Percentiles rank a stretch among this genome's conserved stretches.
Conservation (phyloP, 2,797 vertebrate genomes). For the Chromis chromis region DNA sequence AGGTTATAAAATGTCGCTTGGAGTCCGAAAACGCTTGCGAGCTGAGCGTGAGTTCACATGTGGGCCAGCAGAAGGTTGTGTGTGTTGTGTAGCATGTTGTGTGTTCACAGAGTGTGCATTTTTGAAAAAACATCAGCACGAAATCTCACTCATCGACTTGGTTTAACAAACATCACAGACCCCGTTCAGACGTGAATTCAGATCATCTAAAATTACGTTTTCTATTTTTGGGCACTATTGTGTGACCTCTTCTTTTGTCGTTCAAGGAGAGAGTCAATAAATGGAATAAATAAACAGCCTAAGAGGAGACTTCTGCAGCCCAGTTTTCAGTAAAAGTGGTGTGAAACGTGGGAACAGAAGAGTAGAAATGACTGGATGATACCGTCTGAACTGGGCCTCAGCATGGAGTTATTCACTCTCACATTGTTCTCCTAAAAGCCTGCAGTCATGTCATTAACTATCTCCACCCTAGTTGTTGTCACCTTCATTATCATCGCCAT, state of each 20-base stretch:
- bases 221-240: neutral
- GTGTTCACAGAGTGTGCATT: conserved; percentile 74
- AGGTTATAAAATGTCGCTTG: conserved; percentile 41
- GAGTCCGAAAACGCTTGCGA: conserved; percentile 57
- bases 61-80: conserved; percentile 59
- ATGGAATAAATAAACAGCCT: neutral
- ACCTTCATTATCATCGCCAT: conserved; percentile 52
- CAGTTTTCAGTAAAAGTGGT: conserved; percentile 2
- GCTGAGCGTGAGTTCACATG: conserved; percentile 47
- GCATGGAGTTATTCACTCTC: conserved; percentile 81
- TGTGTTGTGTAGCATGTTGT: conserved; percentile 77
- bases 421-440: conserved; percentile 66
- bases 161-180: conserved; percentile 70
- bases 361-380: conserved; percentile 22
- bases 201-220: conserved; percentile 2
- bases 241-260: neutral
- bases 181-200: conserved; percentile 71
- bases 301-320: neutral
- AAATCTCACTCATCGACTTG: conserved; percentile 59
- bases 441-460: conserved; percentile 75
- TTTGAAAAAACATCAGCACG: conserved; percentile 66
- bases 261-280: conserved; percentile 1
- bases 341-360: neutral
- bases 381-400: conserved; percentile 74
- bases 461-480: conserved; percentile 27